These are phyloP conservation scores for Rattus rattus DNA, from an alignment of 2,113 vertebrate genomes.

Conservation along the genomic window DNA sequence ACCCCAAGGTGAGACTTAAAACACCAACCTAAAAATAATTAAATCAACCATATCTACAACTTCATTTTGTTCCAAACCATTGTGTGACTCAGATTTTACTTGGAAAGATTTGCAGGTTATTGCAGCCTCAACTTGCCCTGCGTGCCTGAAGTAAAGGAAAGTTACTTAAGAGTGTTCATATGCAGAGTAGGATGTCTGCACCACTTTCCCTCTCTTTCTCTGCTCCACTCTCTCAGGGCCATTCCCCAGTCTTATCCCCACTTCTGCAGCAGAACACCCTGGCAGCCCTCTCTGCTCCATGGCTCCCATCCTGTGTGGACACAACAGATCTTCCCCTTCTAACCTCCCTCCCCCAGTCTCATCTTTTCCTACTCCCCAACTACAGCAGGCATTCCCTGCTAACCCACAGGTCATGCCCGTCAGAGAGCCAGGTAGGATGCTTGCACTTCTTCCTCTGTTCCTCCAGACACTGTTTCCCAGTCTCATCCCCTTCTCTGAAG, in stretches of 20 bases:
- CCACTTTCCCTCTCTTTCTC: neutral
- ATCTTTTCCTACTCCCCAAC: neutral
- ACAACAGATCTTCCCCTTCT: neutral
- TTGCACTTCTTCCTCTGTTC: neutral
- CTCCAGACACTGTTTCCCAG: neutral
- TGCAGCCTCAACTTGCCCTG: neutral
- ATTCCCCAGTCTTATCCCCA: neutral
- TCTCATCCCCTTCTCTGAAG: neutral
- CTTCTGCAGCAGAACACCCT: accelerated
- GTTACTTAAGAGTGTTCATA: neutral
- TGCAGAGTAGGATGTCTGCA: neutral
- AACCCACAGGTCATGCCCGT: neutral
- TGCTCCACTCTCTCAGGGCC: neutral
- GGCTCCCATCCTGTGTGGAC: neutral
- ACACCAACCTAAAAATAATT: neutral
- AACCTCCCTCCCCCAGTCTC: neutral
- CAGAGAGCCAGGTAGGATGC: neutral
- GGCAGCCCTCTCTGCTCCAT: neutral
- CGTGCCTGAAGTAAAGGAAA: neutral
- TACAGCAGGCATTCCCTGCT: neutral
- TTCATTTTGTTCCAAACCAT: neutral
- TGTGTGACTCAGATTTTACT: neutral
- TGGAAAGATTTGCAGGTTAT: neutral
- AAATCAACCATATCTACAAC: neutral
- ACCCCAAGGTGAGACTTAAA: neutral